Evolutionary conservation across 2,113 vertebrate genomes (phyloP).

Genomic region (Megaceryle maxima): DNA sequence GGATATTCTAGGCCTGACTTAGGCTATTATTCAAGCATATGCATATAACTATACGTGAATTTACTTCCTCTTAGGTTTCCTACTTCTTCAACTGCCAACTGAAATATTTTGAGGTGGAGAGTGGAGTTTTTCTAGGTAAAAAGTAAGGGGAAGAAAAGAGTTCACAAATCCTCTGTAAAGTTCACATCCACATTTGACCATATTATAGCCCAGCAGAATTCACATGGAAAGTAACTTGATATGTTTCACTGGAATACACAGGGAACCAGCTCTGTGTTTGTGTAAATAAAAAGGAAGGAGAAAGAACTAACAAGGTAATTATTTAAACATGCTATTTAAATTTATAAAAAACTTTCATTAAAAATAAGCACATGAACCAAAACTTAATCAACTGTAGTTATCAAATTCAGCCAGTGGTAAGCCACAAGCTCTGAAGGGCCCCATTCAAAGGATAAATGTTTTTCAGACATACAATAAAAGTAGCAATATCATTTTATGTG

Average conservation of each 20-base stretch:
- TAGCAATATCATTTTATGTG: background rate
- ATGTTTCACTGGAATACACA: background rate
- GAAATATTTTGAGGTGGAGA: background rate
- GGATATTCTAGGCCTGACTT: background rate
- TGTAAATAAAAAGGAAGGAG: background rate
- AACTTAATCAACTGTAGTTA: background rate
- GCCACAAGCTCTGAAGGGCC: background rate
- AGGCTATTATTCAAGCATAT: background rate
- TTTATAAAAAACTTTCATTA: background rate
- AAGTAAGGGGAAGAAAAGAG: background rate
- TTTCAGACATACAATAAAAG: background rate
- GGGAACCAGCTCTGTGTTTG: background rate
- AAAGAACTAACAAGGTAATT: background rate
- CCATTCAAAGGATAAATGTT: background rate
- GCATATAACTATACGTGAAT: background rate
- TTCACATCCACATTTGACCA: background rate
- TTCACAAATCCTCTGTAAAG: background rate
- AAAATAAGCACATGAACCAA: background rate
- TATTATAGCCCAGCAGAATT: background rate
- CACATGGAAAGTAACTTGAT: background rate
- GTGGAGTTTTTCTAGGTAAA: background rate
- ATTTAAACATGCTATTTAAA: background rate
- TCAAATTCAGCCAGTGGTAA: background rate
- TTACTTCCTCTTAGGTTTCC: background rate
- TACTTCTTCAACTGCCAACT: background rate